Base-by-base conservation (phyloP, 2,797 vertebrate species). In the Morus bassanus region DNA sequence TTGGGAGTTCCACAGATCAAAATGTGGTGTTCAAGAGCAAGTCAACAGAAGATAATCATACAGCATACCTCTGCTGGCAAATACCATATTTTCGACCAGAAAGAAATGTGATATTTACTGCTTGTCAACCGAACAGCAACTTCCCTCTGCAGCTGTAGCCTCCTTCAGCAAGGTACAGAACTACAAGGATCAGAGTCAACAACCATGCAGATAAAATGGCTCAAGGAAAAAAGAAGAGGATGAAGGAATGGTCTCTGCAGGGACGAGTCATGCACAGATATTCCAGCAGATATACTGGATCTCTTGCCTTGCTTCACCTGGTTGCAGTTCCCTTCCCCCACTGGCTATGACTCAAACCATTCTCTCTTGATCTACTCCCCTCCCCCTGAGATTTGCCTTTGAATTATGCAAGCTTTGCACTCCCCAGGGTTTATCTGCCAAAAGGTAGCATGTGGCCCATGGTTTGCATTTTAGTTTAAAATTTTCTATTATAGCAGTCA, bases 381-480 rank as follows among this genome's bases (percentile, higher is more conserved):
- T 81, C 82, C 94, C 54, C 91, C 76, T 45, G 91, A 92, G 96
- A 96, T 78, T 75, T 91, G 91, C 69, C 79, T 95, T 92, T 95
- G 93, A 96, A 97, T 96, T 96, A 96, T 93, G 93, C 93, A 97
- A 95, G 88, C 86, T 74, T 75, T 94, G 78, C 87, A 53, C 84
- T 96, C 96, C 89, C 95, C 87, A 53, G 94, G 94, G 94, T 91
- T 94, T 89, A 91, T 96, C 87, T 97, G 95, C 95, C 96, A 96
- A 95, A 96, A 96, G 95, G 96, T 96, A 97, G 95, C 95, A 95
- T 96, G 96, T 96, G 96, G 93, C 92, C 92, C 92, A 84, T 39
- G 94, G 96, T 92, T 96, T 96, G 93, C 91, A 91, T 96, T 96
- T 96, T 72, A 95, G 93, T 95, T 96, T 88, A 95, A 94, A 72